Evolutionary conservation across 2,113 vertebrate species (phyloP), one percentile per base, ranked within the genome.

Genomic region (Crypturellus undulatus): DNA sequence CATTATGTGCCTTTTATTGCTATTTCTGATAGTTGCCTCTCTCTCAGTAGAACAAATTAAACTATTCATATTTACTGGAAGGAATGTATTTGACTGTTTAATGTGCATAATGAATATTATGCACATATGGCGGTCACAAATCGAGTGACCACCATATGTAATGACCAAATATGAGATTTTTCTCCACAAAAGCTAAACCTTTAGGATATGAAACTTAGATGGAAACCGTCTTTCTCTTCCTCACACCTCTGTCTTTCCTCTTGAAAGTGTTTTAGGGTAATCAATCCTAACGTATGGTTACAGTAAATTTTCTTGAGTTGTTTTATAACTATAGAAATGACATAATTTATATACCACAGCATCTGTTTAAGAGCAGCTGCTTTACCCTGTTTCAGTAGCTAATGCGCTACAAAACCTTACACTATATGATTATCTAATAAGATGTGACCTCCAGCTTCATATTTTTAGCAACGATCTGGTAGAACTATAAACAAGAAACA

Each of bases 1-100:
- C 95, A 96, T 97, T 97, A 98, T 95, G 64, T 96, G 96, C 97
- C 96, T 98, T 98, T 97, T 97, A 97, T 96, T 98, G 98, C 98
- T 98, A 98, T 98, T 98, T 96, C 95, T 97, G 87, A 96, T 97
- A 82, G 78, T 92, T 97, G 93, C 96, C 95, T 95, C 90, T 93
- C 94, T 94, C 92, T 97, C 94, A 95, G 83, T n/a, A 97, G 86
- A 92, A 96, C 84, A 95, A 97, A 97, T 97, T 98, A 97, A 97
- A 93, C 90, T 91, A 85, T 79, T 92, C 72, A 82, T 96, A 95
- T 95, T 95, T 97, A 97, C 89, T 96, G 90, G 92, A 87, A 97
- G 87, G 45, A 79, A 81, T 93, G 70, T 94, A 92, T 97, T 91
- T 95, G 54, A 87, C 91, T 96, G 85, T 83, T 96, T 95, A 96